Conservation (phyloP, 2,113 vertebrate genomes). For the Sylvilagus bachmani region DNA sequence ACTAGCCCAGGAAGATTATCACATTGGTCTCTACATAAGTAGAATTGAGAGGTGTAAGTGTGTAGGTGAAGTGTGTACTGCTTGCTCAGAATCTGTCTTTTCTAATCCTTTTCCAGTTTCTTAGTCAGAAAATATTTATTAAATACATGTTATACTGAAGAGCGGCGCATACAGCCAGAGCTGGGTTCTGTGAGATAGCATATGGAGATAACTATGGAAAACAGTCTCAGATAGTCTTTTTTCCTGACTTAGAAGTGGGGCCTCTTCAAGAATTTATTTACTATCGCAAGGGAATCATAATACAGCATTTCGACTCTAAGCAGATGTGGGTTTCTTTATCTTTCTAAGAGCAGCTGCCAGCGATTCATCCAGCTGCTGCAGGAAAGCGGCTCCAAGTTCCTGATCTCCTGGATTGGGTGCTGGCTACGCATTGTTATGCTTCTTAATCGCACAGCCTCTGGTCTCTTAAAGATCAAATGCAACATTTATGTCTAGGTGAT, state of each 20-base stretch:
- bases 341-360: slow-evolving; percentile 61
- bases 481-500: slow-evolving; percentile 43
- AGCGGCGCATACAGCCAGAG: background rate
- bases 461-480: slow-evolving; percentile 36
- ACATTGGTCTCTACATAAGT: background rate
- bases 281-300: slow-evolving; percentile 60
- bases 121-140: slow-evolving; percentile 35
- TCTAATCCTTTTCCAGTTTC: background rate
- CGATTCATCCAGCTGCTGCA: slow-evolving; percentile 72
- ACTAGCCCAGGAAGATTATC: slow-evolving; percentile 4
- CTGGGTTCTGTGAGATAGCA: slow-evolving; percentile 53
- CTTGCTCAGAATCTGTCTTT: slow-evolving; percentile 3
- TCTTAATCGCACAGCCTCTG: slow-evolving; percentile 47
- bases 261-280: slow-evolving; percentile 73
- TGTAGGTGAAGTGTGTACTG: background rate
- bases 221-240: slow-evolving; percentile 30
- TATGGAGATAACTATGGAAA: slow-evolving; percentile 54
- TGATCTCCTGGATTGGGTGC: slow-evolving; percentile 51
- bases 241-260: slow-evolving; percentile 61
- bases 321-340: slow-evolving; percentile 70
- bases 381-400: slow-evolving; percentile 47
- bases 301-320: slow-evolving; percentile 62
- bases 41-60: background rate
- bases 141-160: background rate
- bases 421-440: slow-evolving; percentile 15